Evolutionary conservation across 1,140 invertebrate genomes (phyloP).

Genomic region (Cydia strobilella): DNA sequence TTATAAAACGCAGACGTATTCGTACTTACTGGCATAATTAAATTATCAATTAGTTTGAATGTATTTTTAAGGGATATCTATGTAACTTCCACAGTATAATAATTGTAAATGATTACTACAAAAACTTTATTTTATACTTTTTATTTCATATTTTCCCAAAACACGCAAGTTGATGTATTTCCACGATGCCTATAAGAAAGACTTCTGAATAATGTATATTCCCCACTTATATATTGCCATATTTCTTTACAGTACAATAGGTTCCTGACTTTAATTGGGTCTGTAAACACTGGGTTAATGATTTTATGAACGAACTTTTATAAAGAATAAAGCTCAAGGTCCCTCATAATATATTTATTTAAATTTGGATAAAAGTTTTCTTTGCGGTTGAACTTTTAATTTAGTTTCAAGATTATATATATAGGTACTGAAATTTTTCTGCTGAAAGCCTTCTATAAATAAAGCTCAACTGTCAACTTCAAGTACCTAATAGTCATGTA

Average conservation of each 20-base stretch:
- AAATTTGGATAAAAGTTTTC: neutral
- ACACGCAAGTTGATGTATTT: slow-evolving; percentile 64
- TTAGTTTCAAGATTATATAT: neutral
- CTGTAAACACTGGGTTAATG: slow-evolving; percentile 4
- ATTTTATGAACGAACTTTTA: slow-evolving; percentile 8
- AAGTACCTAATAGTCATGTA: too few relatives aligned
- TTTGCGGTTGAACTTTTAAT: neutral
- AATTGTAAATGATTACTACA: neutral
- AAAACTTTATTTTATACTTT: neutral
- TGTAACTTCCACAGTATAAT: too few relatives aligned
- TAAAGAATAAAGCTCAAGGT: neutral
- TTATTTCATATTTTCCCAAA: slow-evolving; percentile 48
- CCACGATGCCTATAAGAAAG: slow-evolving; percentile 62
- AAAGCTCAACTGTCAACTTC: neutral
- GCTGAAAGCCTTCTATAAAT: neutral
- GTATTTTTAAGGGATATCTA: neutral
- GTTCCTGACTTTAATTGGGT: slow-evolving; percentile 39
- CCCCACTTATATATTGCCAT: slow-evolving; percentile 53
- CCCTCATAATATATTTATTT: neutral
- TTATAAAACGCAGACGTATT: neutral
- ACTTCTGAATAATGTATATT: slow-evolving; percentile 71
- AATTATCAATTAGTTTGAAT: neutral
- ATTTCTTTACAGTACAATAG: slow-evolving; percentile 54
- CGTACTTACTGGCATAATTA: neutral
- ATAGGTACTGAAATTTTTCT: neutral